Evolutionary conservation across 2,797 vertebrate genomes (phyloP).

Genomic region (Sebastes goodei): DNA sequence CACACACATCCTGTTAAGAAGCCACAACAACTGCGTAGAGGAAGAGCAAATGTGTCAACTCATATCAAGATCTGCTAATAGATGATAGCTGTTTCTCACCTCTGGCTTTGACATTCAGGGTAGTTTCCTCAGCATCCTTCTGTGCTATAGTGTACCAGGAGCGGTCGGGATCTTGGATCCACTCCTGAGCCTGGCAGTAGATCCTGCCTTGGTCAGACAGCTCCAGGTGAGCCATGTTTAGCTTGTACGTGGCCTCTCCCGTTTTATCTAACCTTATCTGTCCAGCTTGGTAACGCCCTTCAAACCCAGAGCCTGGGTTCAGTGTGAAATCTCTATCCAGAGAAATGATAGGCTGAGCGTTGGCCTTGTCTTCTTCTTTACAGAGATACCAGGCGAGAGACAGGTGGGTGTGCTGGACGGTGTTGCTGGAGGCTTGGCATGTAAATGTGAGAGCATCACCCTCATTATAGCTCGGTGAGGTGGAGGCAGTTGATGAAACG

Average conservation of each 20-base stretch:
- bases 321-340: constrained; percentile 79
- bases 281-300: constrained; percentile 67
- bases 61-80: not conserved
- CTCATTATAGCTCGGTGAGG: constrained; percentile 65
- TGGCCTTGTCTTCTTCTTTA: constrained; percentile 45
- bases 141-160: constrained; percentile 81
- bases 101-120: constrained; percentile 66
- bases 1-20: constrained; percentile 26
- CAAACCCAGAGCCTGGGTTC: constrained; percentile 70
- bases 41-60: not conserved
- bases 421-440: constrained; percentile 87
- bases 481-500: constrained; percentile 67
- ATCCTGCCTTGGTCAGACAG: constrained; percentile 76
- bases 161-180: constrained; percentile 84
- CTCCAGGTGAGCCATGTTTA: constrained; percentile 72
- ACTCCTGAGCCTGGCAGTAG: constrained; percentile 79
- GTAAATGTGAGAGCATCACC: constrained; percentile 82
- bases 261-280: constrained; percentile 78
- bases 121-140: constrained; percentile 65
- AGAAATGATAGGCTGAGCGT: constrained; percentile 60
- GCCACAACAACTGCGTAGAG: not conserved
- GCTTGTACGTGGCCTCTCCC: constrained; percentile 71
- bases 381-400: constrained; percentile 88
- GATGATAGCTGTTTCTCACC: constrained; percentile 77
- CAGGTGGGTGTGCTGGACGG: constrained; percentile 91